Conservation (phyloP, 1,140 invertebrate species). For the Trichonephila inaurata region DNA sequence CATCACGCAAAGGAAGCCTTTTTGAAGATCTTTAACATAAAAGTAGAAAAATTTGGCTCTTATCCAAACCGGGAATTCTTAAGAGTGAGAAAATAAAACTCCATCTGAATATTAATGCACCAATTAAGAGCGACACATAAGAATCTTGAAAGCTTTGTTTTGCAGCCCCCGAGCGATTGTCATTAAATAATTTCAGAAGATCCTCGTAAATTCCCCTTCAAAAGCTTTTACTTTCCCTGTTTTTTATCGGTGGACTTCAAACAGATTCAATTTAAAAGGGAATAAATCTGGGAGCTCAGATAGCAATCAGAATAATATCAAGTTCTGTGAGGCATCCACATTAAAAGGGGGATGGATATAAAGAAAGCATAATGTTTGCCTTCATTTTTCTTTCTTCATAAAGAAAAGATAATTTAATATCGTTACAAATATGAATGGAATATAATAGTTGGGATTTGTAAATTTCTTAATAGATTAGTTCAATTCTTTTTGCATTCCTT, state of each 20-base stretch:
- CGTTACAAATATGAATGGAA: too few species aligned
- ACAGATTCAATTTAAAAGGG: not conserved
- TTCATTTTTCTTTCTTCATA: too few species aligned
- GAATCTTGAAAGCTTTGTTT: slow-evolving; percentile 5
- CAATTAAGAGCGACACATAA: slow-evolving; percentile 33
- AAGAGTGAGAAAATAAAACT: slow-evolving; percentile 25
- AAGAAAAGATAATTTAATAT: too few species aligned
- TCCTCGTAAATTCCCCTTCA: not conserved
- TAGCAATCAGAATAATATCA: not conserved
- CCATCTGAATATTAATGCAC: slow-evolving; percentile 42
- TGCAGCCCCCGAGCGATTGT: slow-evolving; percentile 30
- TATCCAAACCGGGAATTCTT: not conserved
- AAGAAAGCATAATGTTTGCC: not conserved
- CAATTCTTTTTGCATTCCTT: too few species aligned
- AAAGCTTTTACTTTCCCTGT: not conserved
- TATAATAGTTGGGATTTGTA: too few species aligned
- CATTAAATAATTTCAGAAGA: not conserved
- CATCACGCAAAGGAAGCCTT: not conserved
- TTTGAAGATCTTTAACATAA: not conserved
- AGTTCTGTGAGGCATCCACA: not conserved
- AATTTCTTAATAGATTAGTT: too few species aligned
- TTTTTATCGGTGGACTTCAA: not conserved
- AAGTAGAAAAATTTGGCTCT: not conserved
- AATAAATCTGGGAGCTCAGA: not conserved
- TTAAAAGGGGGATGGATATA: not conserved